Evolutionary conservation across 2,888 invertebrate species (phyloP).

Genomic region (Brachyptera putata): DNA sequence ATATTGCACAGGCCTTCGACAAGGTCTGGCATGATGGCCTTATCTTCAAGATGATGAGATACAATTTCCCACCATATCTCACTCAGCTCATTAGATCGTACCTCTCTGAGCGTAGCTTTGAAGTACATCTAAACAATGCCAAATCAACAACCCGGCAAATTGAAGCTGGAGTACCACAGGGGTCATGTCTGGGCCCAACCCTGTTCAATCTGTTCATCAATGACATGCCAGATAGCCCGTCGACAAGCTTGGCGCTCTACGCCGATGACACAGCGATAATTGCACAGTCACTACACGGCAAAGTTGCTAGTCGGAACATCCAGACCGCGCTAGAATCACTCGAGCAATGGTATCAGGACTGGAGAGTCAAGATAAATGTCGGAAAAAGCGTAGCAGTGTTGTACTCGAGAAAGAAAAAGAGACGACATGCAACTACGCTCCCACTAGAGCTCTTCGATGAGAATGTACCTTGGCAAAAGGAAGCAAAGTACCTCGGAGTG

Average conservation of each 20-base stretch:
- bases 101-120: neutral
- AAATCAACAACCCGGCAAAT: neutral
- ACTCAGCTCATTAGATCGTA: neutral
- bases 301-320: neutral
- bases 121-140: neutral
- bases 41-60: conserved; percentile 34
- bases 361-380: neutral
- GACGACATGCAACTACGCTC: too few relatives aligned
- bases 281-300: neutral
- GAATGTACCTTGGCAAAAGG: neutral
- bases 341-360: neutral
- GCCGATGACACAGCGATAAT: neutral
- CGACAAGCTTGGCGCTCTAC: neutral
- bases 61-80: neutral
- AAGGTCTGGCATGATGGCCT: conserved; percentile 40
- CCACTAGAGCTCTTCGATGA: neutral
- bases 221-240: neutral
- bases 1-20: conserved; percentile 40
- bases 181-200: neutral
- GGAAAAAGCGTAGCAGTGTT: neutral
- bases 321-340: neutral
- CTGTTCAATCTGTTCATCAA: neutral
- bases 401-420: too few relatives aligned
- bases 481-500: neutral
- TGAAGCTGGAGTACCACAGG: neutral